phyloP scores from a whole-genome alignment of 2,113 vertebrate genomes.

The Nycticebus coucang region DNA sequence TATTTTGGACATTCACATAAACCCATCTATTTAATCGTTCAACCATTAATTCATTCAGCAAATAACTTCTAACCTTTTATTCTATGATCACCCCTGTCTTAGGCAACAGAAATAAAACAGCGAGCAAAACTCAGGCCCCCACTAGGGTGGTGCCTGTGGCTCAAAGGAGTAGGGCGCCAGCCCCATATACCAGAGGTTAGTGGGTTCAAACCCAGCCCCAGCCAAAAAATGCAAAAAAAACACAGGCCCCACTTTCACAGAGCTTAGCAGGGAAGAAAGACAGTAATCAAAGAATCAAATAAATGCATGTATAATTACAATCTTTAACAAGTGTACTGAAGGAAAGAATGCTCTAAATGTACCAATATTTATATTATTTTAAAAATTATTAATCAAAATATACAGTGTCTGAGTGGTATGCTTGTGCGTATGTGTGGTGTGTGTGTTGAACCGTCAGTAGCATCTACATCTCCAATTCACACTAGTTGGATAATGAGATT shows the following conservation, averaged over 20 bases:
- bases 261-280: not conserved
- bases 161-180: no score
- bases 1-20: not conserved
- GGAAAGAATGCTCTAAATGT: not conserved
- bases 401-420: rapidly evolving
- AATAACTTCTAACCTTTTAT: not conserved
- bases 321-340: no score
- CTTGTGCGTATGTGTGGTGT: rapidly evolving
- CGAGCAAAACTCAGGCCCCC: not conserved
- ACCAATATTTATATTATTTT: not conserved
- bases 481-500: not conserved
- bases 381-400: not conserved
- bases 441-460: no score
- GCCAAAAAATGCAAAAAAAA: no score
- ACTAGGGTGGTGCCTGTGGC: no score
- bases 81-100: not conserved
- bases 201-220: no score
- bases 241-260: not conserved
- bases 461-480: not conserved
- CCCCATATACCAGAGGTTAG: no score
- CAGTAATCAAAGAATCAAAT: not conserved
- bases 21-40: not conserved
- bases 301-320: not conserved
- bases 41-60: not conserved
- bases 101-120: not conserved